Conservation (phyloP, 2,888 invertebrate species). For the Chymomyza procnemis region DNA sequence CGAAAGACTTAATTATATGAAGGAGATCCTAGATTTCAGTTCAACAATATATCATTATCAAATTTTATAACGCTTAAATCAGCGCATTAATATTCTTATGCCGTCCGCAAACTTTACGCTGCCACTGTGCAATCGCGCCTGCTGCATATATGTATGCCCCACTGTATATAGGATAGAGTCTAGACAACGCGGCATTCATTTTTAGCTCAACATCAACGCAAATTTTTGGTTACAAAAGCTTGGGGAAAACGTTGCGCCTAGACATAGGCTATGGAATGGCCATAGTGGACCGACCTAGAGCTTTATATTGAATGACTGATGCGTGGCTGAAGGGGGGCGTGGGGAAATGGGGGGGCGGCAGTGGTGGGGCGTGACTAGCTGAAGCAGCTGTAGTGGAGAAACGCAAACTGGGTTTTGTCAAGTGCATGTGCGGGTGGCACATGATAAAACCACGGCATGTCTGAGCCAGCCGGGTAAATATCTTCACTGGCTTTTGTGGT, state of each 20-base stretch:
- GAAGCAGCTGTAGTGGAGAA: background rate
- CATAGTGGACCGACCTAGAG: background rate
- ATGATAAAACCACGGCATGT: conserved; percentile 40
- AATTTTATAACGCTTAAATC: too few species aligned
- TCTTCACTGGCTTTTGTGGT: conserved; percentile 22
- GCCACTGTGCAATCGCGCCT: too few species aligned
- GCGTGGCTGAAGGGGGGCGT: background rate
- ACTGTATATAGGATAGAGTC: conserved; percentile 1
- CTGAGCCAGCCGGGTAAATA: conserved; percentile 32
- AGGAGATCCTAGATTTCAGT: too few species aligned
- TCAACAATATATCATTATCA: too few species aligned
- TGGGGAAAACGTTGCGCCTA: background rate
- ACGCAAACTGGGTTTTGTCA: background rate
- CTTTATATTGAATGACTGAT: background rate
- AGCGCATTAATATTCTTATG: too few species aligned
- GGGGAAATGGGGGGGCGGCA: too few species aligned
- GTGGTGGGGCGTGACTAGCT: too few species aligned
- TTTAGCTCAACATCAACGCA: conserved; percentile 17
- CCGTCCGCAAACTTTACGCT: too few species aligned
- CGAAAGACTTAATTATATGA: too few species aligned
- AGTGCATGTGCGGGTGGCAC: conserved; percentile 12
- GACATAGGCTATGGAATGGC: conserved; percentile 41
- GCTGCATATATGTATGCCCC: too few species aligned
- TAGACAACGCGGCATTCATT: conserved; percentile 20
- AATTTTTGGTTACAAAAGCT: conserved; percentile 9